These are phyloP conservation scores for Thalpophila matura DNA, from an alignment of 2,888 invertebrate species.

Conservation along the genomic window DNA sequence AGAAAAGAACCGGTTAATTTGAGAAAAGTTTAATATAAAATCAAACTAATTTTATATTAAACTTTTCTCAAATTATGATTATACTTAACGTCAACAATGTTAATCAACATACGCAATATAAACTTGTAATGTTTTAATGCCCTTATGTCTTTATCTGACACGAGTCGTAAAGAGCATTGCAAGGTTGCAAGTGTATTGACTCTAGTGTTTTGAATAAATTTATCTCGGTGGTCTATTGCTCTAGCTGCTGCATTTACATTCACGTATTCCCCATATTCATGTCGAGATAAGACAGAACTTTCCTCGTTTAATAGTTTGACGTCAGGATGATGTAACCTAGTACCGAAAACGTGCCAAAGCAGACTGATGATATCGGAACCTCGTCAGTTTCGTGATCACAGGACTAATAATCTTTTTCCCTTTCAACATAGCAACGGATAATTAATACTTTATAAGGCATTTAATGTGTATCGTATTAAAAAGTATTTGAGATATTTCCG, in stretches of 20 bases:
- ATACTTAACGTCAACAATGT: constrained; percentile 59
- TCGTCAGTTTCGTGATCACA: constrained; percentile 63
- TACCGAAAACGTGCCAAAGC: constrained; percentile 81
- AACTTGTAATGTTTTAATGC: constrained; percentile 85
- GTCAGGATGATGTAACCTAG: constrained; percentile 86
- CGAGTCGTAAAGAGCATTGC: constrained; percentile 87
- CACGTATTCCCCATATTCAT: constrained; percentile 69
- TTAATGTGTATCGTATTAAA: constrained; percentile 24
- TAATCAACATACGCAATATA: constrained; percentile 71
- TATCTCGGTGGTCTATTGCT: constrained; percentile 84
- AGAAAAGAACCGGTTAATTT: not conserved
- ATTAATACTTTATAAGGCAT: constrained; percentile 40
- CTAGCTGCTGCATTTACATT: constrained; percentile 80
- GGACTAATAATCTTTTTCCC: constrained; percentile 50
- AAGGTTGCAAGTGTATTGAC: constrained; percentile 90
- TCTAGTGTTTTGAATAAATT: constrained; percentile 86
- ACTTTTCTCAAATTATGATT: constrained; percentile 27
- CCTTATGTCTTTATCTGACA: constrained; percentile 89
- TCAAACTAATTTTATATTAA: constrained; percentile 17
- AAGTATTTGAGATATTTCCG: constrained; percentile 50
- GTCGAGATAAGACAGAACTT: constrained; percentile 73
- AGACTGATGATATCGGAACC: constrained; percentile 69
- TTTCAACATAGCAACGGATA: constrained; percentile 26
- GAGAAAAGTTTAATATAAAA: too few species aligned
- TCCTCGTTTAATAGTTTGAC: constrained; percentile 80